A percentile compares a stretch with the other conserved stretches of the same genome.
Evolutionary conservation across 2,888 invertebrate genomes (phyloP).

Genomic region (Rhyacophila evoluta): DNA sequence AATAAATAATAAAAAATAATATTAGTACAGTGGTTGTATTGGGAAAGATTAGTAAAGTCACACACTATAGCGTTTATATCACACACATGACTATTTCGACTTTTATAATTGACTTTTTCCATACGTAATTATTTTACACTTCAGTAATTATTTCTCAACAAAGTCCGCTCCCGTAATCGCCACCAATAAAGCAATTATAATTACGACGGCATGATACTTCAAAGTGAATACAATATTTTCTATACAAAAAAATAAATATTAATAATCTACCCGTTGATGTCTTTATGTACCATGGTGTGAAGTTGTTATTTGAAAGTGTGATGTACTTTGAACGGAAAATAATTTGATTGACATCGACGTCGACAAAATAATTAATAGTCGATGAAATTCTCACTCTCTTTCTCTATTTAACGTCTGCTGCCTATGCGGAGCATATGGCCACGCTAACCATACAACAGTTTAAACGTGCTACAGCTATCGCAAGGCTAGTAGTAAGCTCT

Average conservation of each 20-base stretch:
- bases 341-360: too few species aligned
- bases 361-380: too few species aligned
- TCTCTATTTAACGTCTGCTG: too few species aligned
- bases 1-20: too few species aligned
- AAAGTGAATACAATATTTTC: conserved; percentile 18
- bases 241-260: background rate
- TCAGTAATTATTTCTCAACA: background rate
- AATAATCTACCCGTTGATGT: background rate
- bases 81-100: background rate
- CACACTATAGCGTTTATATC: background rate
- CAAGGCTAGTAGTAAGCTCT: too few species aligned
- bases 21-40: too few species aligned
- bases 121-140: background rate
- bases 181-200: conserved; percentile 18
- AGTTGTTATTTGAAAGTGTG: background rate
- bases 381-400: too few species aligned
- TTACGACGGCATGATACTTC: conserved; percentile 3
- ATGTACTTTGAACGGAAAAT: background rate
- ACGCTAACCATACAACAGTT: too few species aligned
- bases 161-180: conserved; percentile 1
- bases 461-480: too few species aligned
- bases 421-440: too few species aligned
- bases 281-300: background rate
- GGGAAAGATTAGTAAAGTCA: background rate
- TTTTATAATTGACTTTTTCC: conserved; percentile 4